These are phyloP conservation scores for Protomyctophum bolini DNA, from an alignment of 2,113 vertebrate species.

Conservation along the genomic window DNA sequence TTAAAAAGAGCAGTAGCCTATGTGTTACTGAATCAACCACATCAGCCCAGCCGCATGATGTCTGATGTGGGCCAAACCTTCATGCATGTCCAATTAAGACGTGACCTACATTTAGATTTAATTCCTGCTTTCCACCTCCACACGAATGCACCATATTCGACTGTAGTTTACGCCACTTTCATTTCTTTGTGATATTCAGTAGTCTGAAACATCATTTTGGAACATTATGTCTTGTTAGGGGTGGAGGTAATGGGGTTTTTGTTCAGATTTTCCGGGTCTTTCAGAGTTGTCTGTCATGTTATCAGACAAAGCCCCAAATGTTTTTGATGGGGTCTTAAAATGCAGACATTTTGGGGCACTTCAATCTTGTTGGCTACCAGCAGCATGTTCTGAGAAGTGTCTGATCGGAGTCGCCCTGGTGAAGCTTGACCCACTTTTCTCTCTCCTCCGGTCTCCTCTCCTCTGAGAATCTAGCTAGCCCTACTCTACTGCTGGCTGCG, in stretches of 20 bases:
- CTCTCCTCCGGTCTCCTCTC: slow-evolving; percentile 44
- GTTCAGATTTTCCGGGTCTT: background rate
- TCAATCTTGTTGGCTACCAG: too few species aligned
- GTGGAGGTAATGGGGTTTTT: background rate
- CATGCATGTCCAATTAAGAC: slow-evolving; percentile 38
- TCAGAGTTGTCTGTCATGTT: slow-evolving; percentile 27
- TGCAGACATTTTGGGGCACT: background rate
- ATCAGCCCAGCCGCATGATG: slow-evolving; percentile 46
- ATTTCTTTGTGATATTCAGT: too few species aligned
- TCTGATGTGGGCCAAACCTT: slow-evolving; percentile 42
- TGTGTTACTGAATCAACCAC: slow-evolving; percentile 51
- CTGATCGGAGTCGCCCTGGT: slow-evolving; percentile 49
- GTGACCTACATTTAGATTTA: slow-evolving; percentile 53
- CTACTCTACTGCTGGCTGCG: slow-evolving; percentile 46
- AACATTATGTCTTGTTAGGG: too few species aligned
- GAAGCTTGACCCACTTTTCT: slow-evolving; percentile 73
- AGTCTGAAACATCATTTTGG: too few species aligned
- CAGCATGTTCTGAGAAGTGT: slow-evolving; percentile 16
- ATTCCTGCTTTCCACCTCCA: background rate
- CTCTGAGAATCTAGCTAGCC: slow-evolving; percentile 16
- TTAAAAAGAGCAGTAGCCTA: slow-evolving; percentile 33
- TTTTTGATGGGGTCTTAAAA: background rate
- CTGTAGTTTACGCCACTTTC: too few species aligned
- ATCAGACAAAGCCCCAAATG: background rate
- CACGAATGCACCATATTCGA: too few species aligned